Percentiles rank a stretch among this genome's conserved stretches.
These are phyloP conservation scores for Chionis minor DNA, from an alignment of 2,113 vertebrate genomes.

Conservation along the genomic window DNA sequence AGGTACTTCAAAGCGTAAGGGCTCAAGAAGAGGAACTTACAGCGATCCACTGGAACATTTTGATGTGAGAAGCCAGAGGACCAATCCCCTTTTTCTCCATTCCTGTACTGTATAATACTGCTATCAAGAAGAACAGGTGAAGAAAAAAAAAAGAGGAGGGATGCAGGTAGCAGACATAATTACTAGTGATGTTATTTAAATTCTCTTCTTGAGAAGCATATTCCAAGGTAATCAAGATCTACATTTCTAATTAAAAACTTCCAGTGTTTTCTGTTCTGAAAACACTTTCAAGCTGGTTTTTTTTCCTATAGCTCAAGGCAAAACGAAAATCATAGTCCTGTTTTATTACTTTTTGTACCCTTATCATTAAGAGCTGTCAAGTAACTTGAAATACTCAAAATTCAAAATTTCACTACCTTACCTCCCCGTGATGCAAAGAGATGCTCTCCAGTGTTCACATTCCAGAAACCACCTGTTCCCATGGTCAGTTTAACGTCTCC, in stretches of 20 bases:
- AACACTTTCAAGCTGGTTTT: background rate
- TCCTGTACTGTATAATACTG: background rate
- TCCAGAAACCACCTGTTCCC: conserved; percentile 95
- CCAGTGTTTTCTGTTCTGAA: background rate
- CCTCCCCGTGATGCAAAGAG: conserved; percentile 82
- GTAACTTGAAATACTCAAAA: background rate
- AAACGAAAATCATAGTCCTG: background rate
- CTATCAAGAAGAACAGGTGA: background rate
- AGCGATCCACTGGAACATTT: background rate
- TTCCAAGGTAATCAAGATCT: background rate
- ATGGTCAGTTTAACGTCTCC: conserved; percentile 96
- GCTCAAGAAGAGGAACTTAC: background rate
- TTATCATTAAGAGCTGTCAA: background rate
- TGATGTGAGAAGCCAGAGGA: background rate
- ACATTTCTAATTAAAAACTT: background rate
- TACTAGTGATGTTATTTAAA: background rate
- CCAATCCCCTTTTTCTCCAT: background rate
- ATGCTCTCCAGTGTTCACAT: conserved; percentile 90
- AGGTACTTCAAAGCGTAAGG: background rate
- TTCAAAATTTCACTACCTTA: conserved; percentile 33
- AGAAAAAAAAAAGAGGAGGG: background rate
- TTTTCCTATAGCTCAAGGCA: background rate
- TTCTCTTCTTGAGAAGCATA: background rate
- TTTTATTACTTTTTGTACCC: background rate
- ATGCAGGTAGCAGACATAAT: background rate